A percentile compares a stretch with the other conserved stretches of the same genome.
Evolutionary conservation across 1,140 invertebrate genomes (phyloP).

Genomic region (Doryteuthis pealeii): DNA sequence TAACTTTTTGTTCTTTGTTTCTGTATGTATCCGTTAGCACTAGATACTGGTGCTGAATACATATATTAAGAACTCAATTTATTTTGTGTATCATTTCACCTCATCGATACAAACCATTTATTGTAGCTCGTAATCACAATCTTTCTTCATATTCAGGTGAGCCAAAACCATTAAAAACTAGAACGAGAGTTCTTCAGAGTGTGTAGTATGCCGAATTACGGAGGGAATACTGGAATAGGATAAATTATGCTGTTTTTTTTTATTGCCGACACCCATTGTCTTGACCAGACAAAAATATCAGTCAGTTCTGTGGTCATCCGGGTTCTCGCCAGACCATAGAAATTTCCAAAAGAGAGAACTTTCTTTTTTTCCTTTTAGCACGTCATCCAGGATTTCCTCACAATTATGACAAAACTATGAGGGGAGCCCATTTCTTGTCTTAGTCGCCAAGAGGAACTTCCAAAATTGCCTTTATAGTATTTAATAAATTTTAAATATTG

Average conservation of each 20-base stretch:
- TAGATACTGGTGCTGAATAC: too few relatives aligned
- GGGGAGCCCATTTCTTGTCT: neutral
- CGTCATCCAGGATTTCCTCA: neutral
- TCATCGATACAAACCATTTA: neutral
- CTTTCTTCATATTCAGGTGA: neutral
- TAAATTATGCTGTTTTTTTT: neutral
- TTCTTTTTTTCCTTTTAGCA: neutral
- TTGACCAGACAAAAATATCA: neutral
- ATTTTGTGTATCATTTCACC: too few relatives aligned
- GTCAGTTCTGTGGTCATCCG: neutral
- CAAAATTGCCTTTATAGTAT: too few relatives aligned
- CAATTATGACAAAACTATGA: neutral
- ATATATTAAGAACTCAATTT: too few relatives aligned
- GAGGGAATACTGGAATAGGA: neutral
- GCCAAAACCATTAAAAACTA: neutral
- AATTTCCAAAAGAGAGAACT: neutral
- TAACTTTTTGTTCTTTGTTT: too few relatives aligned
- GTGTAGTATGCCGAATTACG: neutral
- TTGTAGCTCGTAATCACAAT: neutral
- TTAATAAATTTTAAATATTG: too few relatives aligned
- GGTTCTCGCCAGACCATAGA: too few relatives aligned
- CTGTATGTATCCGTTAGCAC: too few relatives aligned
- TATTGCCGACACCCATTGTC: neutral
- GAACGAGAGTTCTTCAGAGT: neutral
- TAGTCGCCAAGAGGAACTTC: too few relatives aligned